Conservation (phyloP, 2,888 invertebrate genomes). For the Campopleginae sp. region DNA sequence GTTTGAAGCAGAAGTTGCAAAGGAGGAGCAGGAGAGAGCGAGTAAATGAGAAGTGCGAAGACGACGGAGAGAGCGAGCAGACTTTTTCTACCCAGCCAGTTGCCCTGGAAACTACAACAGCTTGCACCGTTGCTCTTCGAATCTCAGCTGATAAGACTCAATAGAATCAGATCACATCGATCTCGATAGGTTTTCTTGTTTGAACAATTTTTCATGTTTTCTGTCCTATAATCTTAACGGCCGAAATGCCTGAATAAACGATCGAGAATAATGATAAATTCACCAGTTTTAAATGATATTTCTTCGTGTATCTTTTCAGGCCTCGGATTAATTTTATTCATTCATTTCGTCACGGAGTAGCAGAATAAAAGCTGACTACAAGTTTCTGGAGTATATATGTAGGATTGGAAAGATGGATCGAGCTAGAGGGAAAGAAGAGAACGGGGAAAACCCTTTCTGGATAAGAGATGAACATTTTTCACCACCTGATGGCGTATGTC, state of each 20-base stretch:
- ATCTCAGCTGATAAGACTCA: constrained; percentile 19
- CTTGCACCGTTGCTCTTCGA: constrained; percentile 31
- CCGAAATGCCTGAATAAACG: background rate
- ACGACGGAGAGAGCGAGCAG: background rate
- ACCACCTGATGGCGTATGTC: constrained; percentile 67
- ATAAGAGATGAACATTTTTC: constrained; percentile 69
- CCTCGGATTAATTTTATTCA: constrained; percentile 44
- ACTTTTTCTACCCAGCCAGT: background rate
- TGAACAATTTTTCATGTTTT: background rate
- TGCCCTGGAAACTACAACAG: constrained; percentile 30
- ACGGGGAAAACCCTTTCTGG: constrained; percentile 35
- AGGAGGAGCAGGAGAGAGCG: constrained; percentile 18
- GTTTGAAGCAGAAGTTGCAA: constrained; percentile 26
- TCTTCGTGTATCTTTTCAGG: background rate
- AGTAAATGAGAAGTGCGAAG: constrained; percentile 33
- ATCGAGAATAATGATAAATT: background rate
- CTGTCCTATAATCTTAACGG: background rate
- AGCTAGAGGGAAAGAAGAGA: constrained; percentile 18
- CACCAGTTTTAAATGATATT: background rate
- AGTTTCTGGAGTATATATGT: constrained; percentile 31
- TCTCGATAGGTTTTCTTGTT: background rate
- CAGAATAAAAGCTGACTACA: constrained; percentile 34
- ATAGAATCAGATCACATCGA: constrained; percentile 31
- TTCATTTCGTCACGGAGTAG: constrained; percentile 18
- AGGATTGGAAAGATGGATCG: constrained; percentile 38